A percentile compares a stretch with the other conserved stretches of the same genome.
phyloP scores from a whole-genome alignment of 1,140 invertebrate species.

The Chionoecetes opilio region DNA sequence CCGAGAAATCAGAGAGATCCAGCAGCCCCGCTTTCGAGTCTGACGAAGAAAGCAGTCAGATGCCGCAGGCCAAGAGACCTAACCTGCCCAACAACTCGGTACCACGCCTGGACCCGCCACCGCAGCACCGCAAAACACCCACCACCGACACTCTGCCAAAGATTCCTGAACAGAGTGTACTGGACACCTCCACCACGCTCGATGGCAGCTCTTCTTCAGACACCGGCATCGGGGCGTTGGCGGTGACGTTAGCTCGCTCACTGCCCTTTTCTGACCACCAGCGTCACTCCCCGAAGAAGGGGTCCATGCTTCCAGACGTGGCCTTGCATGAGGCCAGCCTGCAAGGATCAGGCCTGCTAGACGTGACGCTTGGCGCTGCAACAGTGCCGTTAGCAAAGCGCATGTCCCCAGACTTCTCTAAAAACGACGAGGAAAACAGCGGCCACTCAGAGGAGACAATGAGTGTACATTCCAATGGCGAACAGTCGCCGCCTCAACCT shows the following conservation, averaged over 20 bases:
- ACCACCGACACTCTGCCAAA: conserved; percentile 87
- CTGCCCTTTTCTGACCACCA: conserved; percentile 66
- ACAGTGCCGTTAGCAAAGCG: conserved; percentile 68
- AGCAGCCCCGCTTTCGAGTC: conserved; percentile 98
- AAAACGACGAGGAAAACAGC: conserved; percentile 69
- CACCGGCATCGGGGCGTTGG: conserved; percentile 76
- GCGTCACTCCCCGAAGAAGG: conserved; percentile 55
- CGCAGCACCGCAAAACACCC: conserved; percentile 82
- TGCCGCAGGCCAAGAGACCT: conserved; percentile 82
- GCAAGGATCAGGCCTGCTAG: conserved; percentile 60
- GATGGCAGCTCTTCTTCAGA: conserved; percentile 76
- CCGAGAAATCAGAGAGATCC: conserved; percentile 90
- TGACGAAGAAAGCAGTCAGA: conserved; percentile 91
- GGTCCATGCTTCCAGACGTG: conserved; percentile 60
- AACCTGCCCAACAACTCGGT: conserved; percentile 87
- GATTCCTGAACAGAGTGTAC: conserved; percentile 88
- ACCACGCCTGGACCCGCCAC: conserved; percentile 84
- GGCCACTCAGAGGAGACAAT: conserved; percentile 74
- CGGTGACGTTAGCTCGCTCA: conserved; percentile 59
- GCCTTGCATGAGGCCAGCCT: conserved; percentile 66
- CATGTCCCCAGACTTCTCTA: conserved; percentile 72
- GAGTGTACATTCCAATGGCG: conserved; percentile 67
- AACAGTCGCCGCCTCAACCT: conserved; percentile 45
- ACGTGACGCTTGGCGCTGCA: conserved; percentile 72
- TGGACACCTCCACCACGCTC: conserved; percentile 86